phyloP scores from a whole-genome alignment of 2,888 invertebrate species.

The Melanostoma scalare region DNA sequence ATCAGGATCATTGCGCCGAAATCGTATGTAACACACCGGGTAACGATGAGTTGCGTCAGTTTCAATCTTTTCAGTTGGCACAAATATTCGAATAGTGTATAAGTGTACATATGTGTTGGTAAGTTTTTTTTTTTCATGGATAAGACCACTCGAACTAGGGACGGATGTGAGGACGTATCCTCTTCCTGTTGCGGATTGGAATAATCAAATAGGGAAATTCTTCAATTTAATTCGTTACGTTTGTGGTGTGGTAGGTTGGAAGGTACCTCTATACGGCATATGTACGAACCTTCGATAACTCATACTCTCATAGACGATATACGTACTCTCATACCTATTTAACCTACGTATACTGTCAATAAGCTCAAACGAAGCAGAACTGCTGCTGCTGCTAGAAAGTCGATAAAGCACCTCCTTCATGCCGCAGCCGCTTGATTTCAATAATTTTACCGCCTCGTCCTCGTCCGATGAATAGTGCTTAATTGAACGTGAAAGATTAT shows the following conservation, averaged over 20 bases:
- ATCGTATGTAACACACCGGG: conserved; percentile 28
- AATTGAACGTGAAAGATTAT: conserved; percentile 72
- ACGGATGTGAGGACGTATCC: conserved; percentile 65
- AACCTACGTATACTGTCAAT: conserved; percentile 19
- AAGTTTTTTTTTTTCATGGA: conserved; percentile 1
- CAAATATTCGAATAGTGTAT: not conserved
- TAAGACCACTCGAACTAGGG: conserved; percentile 53
- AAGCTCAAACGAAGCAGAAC: conserved; percentile 47
- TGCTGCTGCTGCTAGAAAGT: conserved; percentile 52
- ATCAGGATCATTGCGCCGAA: conserved; percentile 52
- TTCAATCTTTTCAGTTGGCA: conserved; percentile 55
- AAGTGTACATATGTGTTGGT: not conserved
- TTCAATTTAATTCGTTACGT: conserved; percentile 72
- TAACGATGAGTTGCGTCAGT: conserved; percentile 68
- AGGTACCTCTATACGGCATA: not conserved
- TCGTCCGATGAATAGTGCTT: conserved; percentile 66
- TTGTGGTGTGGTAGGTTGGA: conserved; percentile 52
- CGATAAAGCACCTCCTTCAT: conserved; percentile 45
- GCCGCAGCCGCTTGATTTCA: conserved; percentile 52
- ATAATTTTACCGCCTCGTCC: conserved; percentile 59
- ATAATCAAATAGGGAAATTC: conserved; percentile 73
- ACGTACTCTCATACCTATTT: not conserved
- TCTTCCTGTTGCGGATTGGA: conserved; percentile 70
- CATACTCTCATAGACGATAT: too few relatives aligned
- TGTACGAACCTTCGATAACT: too few relatives aligned